Conservation (phyloP, 1,140 invertebrate genomes). For the Caenorhabditis tropicalis region DNA sequence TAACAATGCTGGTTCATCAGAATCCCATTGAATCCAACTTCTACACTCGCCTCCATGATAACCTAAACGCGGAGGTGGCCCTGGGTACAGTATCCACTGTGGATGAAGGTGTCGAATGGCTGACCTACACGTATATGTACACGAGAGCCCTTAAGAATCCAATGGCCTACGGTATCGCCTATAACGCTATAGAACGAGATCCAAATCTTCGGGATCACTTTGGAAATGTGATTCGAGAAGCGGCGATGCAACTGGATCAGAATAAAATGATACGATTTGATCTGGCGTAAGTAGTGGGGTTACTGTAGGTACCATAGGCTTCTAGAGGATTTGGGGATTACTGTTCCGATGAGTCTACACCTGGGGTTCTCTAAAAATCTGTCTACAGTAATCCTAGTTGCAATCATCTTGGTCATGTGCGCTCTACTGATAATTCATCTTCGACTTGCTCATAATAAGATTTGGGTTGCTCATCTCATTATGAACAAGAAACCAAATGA, state of each 20-base stretch:
- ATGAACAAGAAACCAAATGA: too few relatives aligned
- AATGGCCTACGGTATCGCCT: conserved; percentile 85
- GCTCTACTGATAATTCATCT: too few relatives aligned
- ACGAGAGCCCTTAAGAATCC: conserved; percentile 93
- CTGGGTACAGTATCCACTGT: conserved; percentile 89
- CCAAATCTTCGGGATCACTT: conserved; percentile 80
- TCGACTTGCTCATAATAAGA: too few relatives aligned
- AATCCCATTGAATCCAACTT: conserved; percentile 98
- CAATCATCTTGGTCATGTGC: too few relatives aligned
- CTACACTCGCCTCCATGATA: conserved; percentile 87
- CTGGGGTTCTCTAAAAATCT: too few relatives aligned
- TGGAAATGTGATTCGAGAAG: conserved; percentile 80
- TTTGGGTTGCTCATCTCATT: too few relatives aligned
- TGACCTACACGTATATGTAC: conserved; percentile 95
- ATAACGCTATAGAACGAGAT: conserved; percentile 76
- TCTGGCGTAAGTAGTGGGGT: conserved; percentile 71
- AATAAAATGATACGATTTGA: conserved; percentile 93
- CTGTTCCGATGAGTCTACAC: too few relatives aligned
- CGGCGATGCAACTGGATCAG: conserved; percentile 86
- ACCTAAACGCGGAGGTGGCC: conserved; percentile 93
- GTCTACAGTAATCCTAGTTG: too few relatives aligned
- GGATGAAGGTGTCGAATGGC: conserved; percentile 94
- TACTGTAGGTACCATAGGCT: too few relatives aligned
- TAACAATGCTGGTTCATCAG: conserved; percentile 91
- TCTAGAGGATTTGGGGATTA: too few relatives aligned